Evolutionary conservation across 2,797 vertebrate genomes (phyloP).

Genomic region (Melanotaenia parkinsoni): DNA sequence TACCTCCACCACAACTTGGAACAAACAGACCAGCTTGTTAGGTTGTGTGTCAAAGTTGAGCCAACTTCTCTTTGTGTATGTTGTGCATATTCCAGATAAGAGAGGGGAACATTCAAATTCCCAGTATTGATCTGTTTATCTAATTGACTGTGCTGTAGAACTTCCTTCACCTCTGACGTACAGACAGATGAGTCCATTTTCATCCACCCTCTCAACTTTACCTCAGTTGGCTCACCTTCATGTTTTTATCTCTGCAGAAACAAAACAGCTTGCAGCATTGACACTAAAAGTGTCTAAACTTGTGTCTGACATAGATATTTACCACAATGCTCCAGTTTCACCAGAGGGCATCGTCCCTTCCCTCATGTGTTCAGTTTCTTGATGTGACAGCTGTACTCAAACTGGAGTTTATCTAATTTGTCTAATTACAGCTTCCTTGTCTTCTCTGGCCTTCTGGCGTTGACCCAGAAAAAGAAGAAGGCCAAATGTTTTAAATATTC

Average conservation of each 20-base stretch:
- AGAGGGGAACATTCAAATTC: constrained; percentile 2
- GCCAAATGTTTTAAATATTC: too few relatives aligned
- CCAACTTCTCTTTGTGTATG: not conserved
- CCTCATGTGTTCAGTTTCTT: too few relatives aligned
- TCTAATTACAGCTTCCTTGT: too few relatives aligned
- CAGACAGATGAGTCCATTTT: constrained; percentile 8
- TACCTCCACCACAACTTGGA: too few relatives aligned
- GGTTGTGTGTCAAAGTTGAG: not conserved
- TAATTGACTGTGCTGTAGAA: constrained; percentile 8
- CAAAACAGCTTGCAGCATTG: not conserved
- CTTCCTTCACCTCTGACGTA: constrained; percentile 37
- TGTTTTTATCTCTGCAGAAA: not conserved
- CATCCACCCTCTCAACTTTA: constrained; percentile 39
- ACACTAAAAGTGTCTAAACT: not conserved
- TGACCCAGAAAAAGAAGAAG: too few relatives aligned
- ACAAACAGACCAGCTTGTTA: too few relatives aligned
- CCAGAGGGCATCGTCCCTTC: too few relatives aligned
- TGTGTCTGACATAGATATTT: too few relatives aligned
- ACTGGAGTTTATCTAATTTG: too few relatives aligned
- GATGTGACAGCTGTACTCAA: too few relatives aligned
- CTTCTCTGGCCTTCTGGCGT: too few relatives aligned
- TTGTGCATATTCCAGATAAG: constrained; percentile 4
- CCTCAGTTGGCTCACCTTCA: not conserved
- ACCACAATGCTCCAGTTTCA: too few relatives aligned
- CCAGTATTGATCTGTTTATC: constrained; percentile 46